These are phyloP conservation scores for Camponotus vicinus DNA, from an alignment of 1,140 invertebrate genomes.

Conservation along the genomic window DNA sequence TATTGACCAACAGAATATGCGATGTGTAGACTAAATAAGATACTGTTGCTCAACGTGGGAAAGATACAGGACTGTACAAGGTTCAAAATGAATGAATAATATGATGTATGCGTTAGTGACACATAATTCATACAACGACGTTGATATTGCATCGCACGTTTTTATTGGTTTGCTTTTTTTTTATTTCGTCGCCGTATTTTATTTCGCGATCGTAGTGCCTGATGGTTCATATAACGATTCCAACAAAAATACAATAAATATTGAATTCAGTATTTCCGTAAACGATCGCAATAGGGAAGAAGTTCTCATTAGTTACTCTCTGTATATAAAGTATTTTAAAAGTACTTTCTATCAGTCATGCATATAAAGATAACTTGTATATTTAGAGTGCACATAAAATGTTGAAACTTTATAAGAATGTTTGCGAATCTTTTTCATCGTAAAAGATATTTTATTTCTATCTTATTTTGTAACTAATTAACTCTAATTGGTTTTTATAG, in stretches of 20 bases:
- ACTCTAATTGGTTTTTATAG: not conserved
- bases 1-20: not conserved
- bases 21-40: not conserved
- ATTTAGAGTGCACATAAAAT: not conserved
- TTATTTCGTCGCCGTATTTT: conserved; percentile 30
- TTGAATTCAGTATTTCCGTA: conserved; percentile 38
- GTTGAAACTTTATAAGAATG: not conserved
- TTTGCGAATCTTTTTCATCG: not conserved
- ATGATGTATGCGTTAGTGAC: conserved; percentile 17
- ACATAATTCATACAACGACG: conserved; percentile 46
- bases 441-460: not conserved
- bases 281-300: conserved; percentile 9
- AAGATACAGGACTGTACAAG: conserved; percentile 6
- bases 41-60: conserved; percentile 1
- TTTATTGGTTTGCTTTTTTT: conserved; percentile 45
- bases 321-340: not conserved
- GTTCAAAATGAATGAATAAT: conserved; percentile 27
- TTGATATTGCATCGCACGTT: conserved; percentile 51
- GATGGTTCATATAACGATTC: conserved; percentile 44
- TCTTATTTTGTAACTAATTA: not conserved
- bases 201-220: conserved; percentile 30
- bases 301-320: conserved; percentile 34
- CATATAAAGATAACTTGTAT: not conserved
- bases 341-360: not conserved
- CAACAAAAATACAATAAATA: conserved; percentile 57